phyloP scores from a whole-genome alignment of 1,140 invertebrate species.

The Plodia interpunctella region DNA sequence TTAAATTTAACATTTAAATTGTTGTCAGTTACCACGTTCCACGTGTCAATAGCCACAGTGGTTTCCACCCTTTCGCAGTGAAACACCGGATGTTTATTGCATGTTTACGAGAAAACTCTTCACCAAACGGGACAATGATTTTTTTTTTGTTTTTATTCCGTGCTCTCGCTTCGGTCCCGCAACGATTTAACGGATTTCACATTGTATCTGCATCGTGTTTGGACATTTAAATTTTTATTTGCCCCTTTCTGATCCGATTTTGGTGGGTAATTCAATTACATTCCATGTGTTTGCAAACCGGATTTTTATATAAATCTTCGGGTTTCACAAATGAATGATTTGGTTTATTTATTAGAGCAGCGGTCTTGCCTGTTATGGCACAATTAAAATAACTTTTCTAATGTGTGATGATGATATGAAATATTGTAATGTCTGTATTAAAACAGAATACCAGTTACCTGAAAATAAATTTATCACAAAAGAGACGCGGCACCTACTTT shows the following conservation, averaged over 20 bases:
- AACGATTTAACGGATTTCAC: constrained; percentile 9
- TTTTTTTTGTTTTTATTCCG: constrained; percentile 11
- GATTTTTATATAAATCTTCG: too few species aligned
- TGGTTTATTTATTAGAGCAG: too few species aligned
- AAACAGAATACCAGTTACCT: too few species aligned
- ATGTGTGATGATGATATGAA: too few species aligned
- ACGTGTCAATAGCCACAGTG: not conserved
- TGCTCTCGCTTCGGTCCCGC: not conserved
- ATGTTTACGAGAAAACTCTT: constrained; percentile 12
- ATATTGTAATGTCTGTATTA: too few species aligned
- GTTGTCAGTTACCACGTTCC: not conserved
- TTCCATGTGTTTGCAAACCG: not conserved
- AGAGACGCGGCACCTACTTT: too few species aligned
- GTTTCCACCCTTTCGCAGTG: constrained; percentile 9
- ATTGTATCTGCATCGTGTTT: constrained; percentile 1
- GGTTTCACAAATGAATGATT: too few species aligned
- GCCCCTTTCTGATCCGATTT: not conserved
- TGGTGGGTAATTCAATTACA: not conserved
- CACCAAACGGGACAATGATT: constrained; percentile 10
- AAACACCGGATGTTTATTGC: constrained; percentile 8
- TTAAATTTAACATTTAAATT: too few species aligned
- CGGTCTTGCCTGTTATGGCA: too few species aligned
- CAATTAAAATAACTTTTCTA: too few species aligned
- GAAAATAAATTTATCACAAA: too few species aligned
- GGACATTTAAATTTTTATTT: constrained; percentile 4